Evolutionary conservation across 2,888 invertebrate species (phyloP).

Genomic region (Erannis defoliaria): DNA sequence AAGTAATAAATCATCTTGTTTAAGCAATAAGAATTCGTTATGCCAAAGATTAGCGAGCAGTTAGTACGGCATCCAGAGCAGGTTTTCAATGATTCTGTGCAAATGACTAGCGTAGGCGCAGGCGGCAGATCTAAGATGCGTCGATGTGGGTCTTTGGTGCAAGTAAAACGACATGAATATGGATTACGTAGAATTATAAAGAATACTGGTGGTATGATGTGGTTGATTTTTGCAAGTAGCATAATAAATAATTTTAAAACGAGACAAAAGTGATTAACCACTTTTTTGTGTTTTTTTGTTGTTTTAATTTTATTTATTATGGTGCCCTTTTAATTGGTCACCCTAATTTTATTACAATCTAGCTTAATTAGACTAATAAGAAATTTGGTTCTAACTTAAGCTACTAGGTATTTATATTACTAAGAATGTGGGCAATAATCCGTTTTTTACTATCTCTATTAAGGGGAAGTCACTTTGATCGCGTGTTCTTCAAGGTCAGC

Average conservation of each 20-base stretch:
- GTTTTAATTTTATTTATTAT: no score
- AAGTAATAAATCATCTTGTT: constrained; percentile 48
- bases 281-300: no score
- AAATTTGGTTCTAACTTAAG: no score
- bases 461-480: no score
- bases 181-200: neutral
- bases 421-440: no score
- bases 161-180: constrained; percentile 31
- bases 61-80: constrained; percentile 3
- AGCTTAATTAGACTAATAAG: no score
- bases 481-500: no score
- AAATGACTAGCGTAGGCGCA: constrained; percentile 65
- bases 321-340: no score
- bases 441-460: no score
- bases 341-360: no score
- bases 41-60: constrained; percentile 27
- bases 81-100: constrained; percentile 51
- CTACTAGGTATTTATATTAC: no score
- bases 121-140: constrained; percentile 59
- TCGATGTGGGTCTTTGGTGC: constrained; percentile 55
- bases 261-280: no score
- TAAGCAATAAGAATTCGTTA: constrained; percentile 43
- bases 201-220: constrained; percentile 4
- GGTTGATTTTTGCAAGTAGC: neutral
- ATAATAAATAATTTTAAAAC: neutral